Evolutionary conservation across 2,888 invertebrate genomes (phyloP).

Genomic region (Pristionchus fissidentatus): DNA sequence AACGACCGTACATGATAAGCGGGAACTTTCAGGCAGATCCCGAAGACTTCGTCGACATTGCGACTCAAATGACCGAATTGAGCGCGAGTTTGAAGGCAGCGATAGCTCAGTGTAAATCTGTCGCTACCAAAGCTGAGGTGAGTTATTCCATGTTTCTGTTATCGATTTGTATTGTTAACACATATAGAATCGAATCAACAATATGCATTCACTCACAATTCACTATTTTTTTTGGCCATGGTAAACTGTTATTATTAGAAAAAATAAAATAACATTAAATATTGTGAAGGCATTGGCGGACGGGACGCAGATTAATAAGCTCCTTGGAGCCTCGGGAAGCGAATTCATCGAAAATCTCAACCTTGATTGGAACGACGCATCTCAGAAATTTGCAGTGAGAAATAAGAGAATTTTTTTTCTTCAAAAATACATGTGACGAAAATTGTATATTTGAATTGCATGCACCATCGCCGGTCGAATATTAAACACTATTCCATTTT

Average conservation of each 20-base stretch:
- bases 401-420: neutral
- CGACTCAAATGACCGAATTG: neutral
- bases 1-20: neutral
- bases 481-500: no score
- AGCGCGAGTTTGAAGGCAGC: neutral
- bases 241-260: no score
- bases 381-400: neutral
- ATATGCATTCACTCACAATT: no score
- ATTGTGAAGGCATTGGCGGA: no score
- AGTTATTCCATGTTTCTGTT: neutral
- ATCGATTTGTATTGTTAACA: neutral
- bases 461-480: no score
- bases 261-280: no score
- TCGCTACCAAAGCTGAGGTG: neutral
- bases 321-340: no score
- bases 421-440: neutral
- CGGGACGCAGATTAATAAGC: no score
- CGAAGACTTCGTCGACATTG: neutral
- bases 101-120: neutral
- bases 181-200: neutral
- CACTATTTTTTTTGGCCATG: no score
- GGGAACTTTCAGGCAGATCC: neutral
- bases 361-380: neutral
- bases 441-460: no score
- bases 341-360: neutral